Conservation (phyloP, 30 jellyfish, hydroid and myxozoan species). For the Cassiopea xamachana region DNA sequence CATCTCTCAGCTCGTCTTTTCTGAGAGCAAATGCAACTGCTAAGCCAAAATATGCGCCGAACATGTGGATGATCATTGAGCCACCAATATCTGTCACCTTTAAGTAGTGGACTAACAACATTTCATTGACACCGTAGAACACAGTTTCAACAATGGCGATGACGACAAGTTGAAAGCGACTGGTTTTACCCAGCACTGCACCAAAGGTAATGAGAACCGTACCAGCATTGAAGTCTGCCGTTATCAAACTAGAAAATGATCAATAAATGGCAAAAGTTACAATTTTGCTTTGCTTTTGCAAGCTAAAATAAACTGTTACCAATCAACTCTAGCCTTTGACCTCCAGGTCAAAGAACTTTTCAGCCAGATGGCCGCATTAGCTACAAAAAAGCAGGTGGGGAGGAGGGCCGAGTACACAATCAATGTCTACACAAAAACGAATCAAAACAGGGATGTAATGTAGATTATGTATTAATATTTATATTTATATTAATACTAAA, state of each 20-base stretch:
- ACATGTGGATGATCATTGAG: conserved; percentile 89
- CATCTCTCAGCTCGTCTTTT: conserved; percentile 52
- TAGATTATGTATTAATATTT: no score
- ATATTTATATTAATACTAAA: no score
- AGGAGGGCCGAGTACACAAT: no score
- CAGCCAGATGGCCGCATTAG: no score
- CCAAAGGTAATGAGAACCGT: conserved; percentile 92
- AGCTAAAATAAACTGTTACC: no score
- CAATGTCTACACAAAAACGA: no score
- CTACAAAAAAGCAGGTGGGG: no score
- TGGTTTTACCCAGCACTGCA: conserved; percentile 91
- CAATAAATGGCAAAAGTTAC: no score
- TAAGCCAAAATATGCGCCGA: conserved; percentile 98
- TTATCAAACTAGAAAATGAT: conserved; percentile 65
- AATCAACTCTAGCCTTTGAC: no score
- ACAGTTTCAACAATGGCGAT: conserved; percentile 85
- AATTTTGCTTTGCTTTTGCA: no score
- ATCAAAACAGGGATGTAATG: no score
- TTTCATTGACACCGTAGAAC: conserved; percentile 83
- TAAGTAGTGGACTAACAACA: conserved; percentile 81
- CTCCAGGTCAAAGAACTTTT: no score
- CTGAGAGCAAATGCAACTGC: conserved; percentile 84
- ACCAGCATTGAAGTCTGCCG: conserved; percentile 95
- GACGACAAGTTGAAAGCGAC: conserved; percentile 90
- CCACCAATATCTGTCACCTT: conserved; percentile 96